Evolutionary conservation across 2,888 invertebrate species (phyloP), one percentile per base, ranked within the genome.

Genomic region (Chymomyza fuscimana): DNA sequence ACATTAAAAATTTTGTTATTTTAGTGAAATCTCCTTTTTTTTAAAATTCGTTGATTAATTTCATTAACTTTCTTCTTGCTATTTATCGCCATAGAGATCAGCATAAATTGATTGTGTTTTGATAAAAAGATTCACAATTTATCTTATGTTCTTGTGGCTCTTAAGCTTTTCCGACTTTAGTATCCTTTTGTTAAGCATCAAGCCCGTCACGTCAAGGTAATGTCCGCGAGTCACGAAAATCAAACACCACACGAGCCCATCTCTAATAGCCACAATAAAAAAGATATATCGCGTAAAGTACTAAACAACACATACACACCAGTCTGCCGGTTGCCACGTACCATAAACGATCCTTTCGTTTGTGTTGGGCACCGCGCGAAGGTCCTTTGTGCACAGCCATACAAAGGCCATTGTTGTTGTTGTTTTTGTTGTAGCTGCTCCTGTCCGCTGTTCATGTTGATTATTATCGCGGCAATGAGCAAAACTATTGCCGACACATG

Each of bases 401-500:
- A 88, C 83, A 83, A 86, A 86, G 86, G 76, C 85, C 87, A 84
- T 85, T 85, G 89, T 88, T 85, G 58, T 58, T 65, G 56, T 32
- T 67, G 52, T 36, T 29, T n/a, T 25, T 32, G 32, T 32, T 32
- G 32, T 32, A 32, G 58, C 40, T 56, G 5, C 51, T 51, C 51
- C 54, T 54, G 60, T 56, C 54, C 54, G 65, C 36, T 65, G 87
- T 82, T 71, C 77, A 87, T 84, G 83, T 82, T 86, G 91, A 91
- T 92, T 84, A 89, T 92, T 92, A 91, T 91, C 91, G 86, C 84
- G 87, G 88, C 89, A 90, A 91, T 90, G 83, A 87, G 82, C 90
- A 90, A 91, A 91, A 91, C 91, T 92, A 91, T 92, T 91, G 92
- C 90, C 89, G 91, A 89, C 91, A 91, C 92, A 91, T 91, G 91